Conservation (phyloP, 2,113 vertebrate species). For the Chaenogobius annularis region DNA sequence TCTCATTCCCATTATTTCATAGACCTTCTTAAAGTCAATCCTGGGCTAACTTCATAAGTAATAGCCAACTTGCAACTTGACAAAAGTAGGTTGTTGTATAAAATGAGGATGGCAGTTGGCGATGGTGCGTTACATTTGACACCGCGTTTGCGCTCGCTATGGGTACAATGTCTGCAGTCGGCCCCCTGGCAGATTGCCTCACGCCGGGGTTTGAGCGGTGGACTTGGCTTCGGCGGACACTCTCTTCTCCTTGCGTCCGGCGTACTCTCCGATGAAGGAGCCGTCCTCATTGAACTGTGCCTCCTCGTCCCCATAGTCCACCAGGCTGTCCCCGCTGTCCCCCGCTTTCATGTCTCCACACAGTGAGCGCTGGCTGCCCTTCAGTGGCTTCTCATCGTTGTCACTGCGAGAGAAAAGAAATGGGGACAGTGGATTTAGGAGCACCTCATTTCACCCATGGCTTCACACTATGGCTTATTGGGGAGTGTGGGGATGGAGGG, state of each 20-base stretch:
- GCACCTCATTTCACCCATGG: slow-evolving; percentile 59
- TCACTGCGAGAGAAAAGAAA: slow-evolving; percentile 73
- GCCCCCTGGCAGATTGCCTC: slow-evolving; percentile 53
- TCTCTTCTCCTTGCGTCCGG: slow-evolving; percentile 88
- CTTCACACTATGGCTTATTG: slow-evolving; percentile 51
- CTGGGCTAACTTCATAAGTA: slow-evolving; percentile 27
- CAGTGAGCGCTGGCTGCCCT: slow-evolving; percentile 88
- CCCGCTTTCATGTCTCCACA: slow-evolving; percentile 84
- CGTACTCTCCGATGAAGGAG: slow-evolving; percentile 95
- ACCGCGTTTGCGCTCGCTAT: slow-evolving; percentile 50
- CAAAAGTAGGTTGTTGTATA: slow-evolving; percentile 61
- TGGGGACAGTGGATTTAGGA: slow-evolving; percentile 45
- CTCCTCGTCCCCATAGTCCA: slow-evolving; percentile 92
- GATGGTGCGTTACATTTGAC: slow-evolving; percentile 68
- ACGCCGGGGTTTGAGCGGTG: slow-evolving; percentile 78
- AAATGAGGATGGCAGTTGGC: slow-evolving; percentile 68
- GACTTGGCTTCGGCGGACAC: slow-evolving; percentile 87
- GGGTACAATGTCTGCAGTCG: slow-evolving; percentile 51
- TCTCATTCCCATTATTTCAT: background rate
- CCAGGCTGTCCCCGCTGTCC: slow-evolving; percentile 93
- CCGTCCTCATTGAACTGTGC: slow-evolving; percentile 95
- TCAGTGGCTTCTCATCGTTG: slow-evolving; percentile 96
- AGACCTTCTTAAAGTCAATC: background rate
- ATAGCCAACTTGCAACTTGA: slow-evolving; percentile 64
- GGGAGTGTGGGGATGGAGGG: slow-evolving; percentile 16